Evolutionary conservation across 2,888 invertebrate genomes (phyloP).

Genomic region (Apeira syringaria): DNA sequence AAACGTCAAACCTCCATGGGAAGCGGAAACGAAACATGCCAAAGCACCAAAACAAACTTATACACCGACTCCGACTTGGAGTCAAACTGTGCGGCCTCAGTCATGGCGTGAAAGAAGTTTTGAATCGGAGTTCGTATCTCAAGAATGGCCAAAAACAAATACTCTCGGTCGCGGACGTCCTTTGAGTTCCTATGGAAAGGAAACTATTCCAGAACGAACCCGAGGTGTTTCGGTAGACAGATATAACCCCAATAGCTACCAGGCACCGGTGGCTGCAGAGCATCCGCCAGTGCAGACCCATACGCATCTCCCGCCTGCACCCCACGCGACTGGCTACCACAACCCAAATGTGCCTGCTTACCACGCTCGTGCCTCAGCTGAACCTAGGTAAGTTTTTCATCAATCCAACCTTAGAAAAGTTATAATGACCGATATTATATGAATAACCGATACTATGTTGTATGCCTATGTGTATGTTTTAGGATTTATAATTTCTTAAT

Average conservation of each 20-base stretch:
- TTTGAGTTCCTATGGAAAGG: slow-evolving; percentile 62
- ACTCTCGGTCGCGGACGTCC: slow-evolving; percentile 71
- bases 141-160: slow-evolving; percentile 71
- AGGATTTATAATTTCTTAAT: no score
- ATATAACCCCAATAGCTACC: slow-evolving; percentile 72
- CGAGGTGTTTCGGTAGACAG: slow-evolving; percentile 76
- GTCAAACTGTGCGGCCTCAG: slow-evolving; percentile 72
- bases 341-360: slow-evolving; percentile 78
- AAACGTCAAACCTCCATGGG: slow-evolving; percentile 70
- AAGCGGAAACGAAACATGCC: slow-evolving; percentile 58
- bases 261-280: slow-evolving; percentile 62
- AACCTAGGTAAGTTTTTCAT: slow-evolving; percentile 62
- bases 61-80: slow-evolving; percentile 72
- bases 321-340: slow-evolving; percentile 59
- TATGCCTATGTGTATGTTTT: no score
- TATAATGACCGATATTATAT: no score
- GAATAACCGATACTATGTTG: no score
- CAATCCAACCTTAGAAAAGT: no score
- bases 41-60: slow-evolving; percentile 55
- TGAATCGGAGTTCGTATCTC: slow-evolving; percentile 69
- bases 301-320: slow-evolving; percentile 67
- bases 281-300: slow-evolving; percentile 76
- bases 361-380: slow-evolving; percentile 73
- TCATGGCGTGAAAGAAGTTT: slow-evolving; percentile 75
- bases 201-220: slow-evolving; percentile 57